phyloP scores from a whole-genome alignment of 2,113 vertebrate genomes.

The Elgaria multicarinata region DNA sequence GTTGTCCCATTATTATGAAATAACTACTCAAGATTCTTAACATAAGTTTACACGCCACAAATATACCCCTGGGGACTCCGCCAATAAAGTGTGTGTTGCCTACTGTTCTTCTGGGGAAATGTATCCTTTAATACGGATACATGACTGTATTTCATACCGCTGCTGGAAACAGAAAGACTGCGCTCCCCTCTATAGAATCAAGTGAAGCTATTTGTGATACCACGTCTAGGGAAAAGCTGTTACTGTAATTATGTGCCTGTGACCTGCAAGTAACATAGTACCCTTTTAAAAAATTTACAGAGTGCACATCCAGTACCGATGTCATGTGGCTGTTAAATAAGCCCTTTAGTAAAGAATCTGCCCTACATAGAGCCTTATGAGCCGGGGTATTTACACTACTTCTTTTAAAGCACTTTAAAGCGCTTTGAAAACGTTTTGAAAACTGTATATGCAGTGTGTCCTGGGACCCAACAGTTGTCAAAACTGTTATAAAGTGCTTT shows the following conservation, averaged over 20 bases:
- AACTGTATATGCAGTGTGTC: too few species aligned
- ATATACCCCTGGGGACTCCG: background rate
- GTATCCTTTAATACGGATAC: background rate
- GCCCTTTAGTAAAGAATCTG: slow-evolving; percentile 11
- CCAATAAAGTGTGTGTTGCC: background rate
- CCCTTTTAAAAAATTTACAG: slow-evolving; percentile 8
- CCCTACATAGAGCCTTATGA: background rate
- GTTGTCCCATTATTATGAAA: background rate
- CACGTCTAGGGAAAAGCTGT: slow-evolving; percentile 10
- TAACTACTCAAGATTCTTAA: background rate
- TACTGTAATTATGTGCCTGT: slow-evolving; percentile 28
- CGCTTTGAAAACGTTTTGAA: too few species aligned
- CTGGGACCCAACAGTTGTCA: too few species aligned
- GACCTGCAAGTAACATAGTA: slow-evolving; percentile 8
- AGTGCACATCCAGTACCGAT: background rate
- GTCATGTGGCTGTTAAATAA: slow-evolving; percentile 11
- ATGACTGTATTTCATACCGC: background rate
- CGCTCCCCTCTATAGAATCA: background rate
- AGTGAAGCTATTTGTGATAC: background rate
- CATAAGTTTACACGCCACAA: background rate
- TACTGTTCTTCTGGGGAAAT: background rate
- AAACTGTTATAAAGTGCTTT: too few species aligned
- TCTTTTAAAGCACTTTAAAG: too few species aligned
- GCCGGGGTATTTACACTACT: background rate
- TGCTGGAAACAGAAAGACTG: background rate